phyloP scores from a whole-genome alignment of 2,113 vertebrate genomes.

The Spilogale gracilis region DNA sequence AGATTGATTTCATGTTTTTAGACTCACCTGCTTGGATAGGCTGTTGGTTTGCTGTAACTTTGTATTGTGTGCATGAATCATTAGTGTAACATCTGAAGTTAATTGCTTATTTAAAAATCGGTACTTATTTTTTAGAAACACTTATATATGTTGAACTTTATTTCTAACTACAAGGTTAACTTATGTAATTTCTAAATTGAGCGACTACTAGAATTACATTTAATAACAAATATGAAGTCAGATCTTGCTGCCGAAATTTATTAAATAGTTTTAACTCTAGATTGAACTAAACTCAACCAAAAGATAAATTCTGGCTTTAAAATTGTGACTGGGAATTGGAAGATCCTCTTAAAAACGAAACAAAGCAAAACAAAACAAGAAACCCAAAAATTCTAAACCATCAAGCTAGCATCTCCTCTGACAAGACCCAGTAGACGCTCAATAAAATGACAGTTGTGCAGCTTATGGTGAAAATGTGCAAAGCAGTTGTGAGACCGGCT shows the following conservation, averaged over 20 bases:
- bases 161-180: slow-evolving; percentile 26
- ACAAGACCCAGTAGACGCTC: slow-evolving; percentile 26
- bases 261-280: slow-evolving; percentile 20
- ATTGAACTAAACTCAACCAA: slow-evolving; percentile 25
- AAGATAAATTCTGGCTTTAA: slow-evolving; percentile 34
- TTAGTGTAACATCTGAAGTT: slow-evolving; percentile 43
- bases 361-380: neutral
- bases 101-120: slow-evolving; percentile 39
- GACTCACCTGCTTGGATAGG: neutral
- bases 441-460: neutral
- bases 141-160: neutral
- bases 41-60: neutral
- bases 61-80: slow-evolving; percentile 41
- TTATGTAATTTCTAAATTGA: slow-evolving; percentile 61
- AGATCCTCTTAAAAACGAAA: neutral
- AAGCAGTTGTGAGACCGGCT: slow-evolving; percentile 42
- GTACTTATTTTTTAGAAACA: slow-evolving; percentile 61
- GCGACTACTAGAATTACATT: slow-evolving; percentile 55
- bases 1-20: slow-evolving; percentile 10
- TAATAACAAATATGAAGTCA: slow-evolving; percentile 26
- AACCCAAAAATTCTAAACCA: neutral
- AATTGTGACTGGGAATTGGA: slow-evolving; percentile 38
- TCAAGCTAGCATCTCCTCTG: neutral
- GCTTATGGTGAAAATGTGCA: neutral
- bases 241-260: neutral